Evolutionary conservation across 2,888 invertebrate genomes (phyloP), one percentile per base, ranked within the genome.

Genomic region (Ischnura elegans): DNA sequence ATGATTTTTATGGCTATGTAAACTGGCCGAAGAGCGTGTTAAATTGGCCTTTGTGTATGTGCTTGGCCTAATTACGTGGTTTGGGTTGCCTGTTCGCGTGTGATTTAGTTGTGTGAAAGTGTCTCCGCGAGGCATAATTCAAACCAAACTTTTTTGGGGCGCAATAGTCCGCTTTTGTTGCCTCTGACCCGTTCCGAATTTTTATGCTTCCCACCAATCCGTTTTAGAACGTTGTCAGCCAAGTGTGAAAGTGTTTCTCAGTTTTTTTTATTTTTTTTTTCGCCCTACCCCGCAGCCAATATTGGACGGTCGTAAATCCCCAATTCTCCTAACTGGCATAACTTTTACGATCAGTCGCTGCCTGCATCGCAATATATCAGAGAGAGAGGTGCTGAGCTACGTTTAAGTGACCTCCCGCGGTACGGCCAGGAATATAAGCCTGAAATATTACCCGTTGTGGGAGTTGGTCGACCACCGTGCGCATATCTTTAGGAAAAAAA

Each of bases 281-380:
- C n/a, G n/a, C n/a, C n/a, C n/a, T n/a, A n/a, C 36, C 76, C 76
- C 29, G 76, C 76, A 36, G 76, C 76, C 76, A 76, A 76, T 76
- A 76, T 76, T 29, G 76, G 76, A 16, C 16, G 76, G 36, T 76
- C 76, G 76, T 76, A 76, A 76, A 76, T 76, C 76, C 76, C 76
- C 76, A 76, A 36, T 61, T 76, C 76, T 76, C 76, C 76, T 76
- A 76, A 76, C 76, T 76, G 76, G 76, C 76, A 76, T 36, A 76
- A 29, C 76, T 76, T 76, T 76, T 76, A 76, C 36, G 76, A 76
- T 76, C 76, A 36, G 76, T 76, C 76, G 36, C 76, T 36, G 76
- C 76, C 76, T 76, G 76, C 36, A 36, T 76, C 76, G 76, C 76
- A 76, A 76, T 76, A 76, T 76, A 76, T 76, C 76, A 76, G 36